Evolutionary conservation across 2,113 vertebrate genomes (phyloP).

Genomic region (Amphiprion ocellaris): DNA sequence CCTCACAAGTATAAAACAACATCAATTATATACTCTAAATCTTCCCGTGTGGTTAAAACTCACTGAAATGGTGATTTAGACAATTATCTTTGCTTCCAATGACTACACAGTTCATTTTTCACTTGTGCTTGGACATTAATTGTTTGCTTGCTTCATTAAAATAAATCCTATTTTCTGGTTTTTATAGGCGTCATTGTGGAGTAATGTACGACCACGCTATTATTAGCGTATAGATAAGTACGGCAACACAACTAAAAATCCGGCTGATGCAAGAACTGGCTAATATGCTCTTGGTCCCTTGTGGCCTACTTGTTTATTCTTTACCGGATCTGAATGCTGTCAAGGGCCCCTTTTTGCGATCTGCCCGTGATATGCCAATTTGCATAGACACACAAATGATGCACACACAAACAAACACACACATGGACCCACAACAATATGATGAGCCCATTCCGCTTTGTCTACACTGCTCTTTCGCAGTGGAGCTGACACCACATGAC

Average conservation of each 20-base stretch:
- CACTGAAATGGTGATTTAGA: constrained; percentile 33
- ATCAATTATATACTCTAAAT: constrained; percentile 9
- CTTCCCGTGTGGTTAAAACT: constrained; percentile 24
- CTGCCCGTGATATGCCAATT: constrained; percentile 60
- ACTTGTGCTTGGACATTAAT: constrained; percentile 30
- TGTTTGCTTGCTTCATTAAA: constrained; percentile 29
- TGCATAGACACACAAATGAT: constrained; percentile 21
- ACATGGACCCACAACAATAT: constrained; percentile 24
- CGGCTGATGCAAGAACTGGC: constrained; percentile 38
- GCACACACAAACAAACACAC: constrained; percentile 1
- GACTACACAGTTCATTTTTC: constrained; percentile 30
- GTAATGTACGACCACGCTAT: constrained; percentile 23
- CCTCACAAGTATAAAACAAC: constrained; percentile 9
- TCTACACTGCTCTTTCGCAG: constrained; percentile 72
- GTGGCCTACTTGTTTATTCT: constrained; percentile 66
- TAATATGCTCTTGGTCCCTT: constrained; percentile 37
- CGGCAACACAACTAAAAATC: constrained; percentile 1
- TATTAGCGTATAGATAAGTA: constrained; percentile 15
- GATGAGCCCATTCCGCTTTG: constrained; percentile 70
- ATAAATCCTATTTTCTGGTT: constrained; percentile 20
- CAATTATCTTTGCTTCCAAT: constrained; percentile 61
- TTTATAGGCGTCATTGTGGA: constrained; percentile 32
- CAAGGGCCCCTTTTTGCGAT: constrained; percentile 50
- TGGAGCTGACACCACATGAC: constrained; percentile 78
- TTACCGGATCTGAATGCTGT: constrained; percentile 71